Evolutionary conservation across 2,797 vertebrate species (phyloP).

Genomic region (Falco cherrug): DNA sequence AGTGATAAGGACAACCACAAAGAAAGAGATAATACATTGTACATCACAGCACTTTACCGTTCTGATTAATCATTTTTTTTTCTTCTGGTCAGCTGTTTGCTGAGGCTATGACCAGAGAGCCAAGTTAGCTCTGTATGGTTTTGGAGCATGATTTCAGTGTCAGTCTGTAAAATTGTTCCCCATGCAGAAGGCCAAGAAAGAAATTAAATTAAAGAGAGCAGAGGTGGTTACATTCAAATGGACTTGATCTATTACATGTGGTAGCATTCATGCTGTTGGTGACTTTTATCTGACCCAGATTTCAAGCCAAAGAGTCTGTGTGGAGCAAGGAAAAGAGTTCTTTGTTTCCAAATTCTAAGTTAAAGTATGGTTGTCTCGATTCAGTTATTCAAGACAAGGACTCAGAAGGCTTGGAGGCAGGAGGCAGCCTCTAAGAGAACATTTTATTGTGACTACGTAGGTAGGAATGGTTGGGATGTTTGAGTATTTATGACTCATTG

Average conservation of each 20-base stretch:
- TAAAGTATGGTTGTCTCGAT: neutral
- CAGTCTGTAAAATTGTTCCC: neutral
- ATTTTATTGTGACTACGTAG: neutral
- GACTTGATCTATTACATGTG: neutral
- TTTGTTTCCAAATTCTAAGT: neutral
- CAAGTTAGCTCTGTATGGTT: neutral
- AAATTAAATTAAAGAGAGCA: neutral
- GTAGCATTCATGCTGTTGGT: neutral
- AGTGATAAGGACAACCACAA: neutral
- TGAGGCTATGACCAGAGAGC: neutral
- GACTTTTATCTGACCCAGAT: neutral
- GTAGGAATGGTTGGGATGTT: neutral
- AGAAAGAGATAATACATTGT: neutral
- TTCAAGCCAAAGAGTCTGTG: neutral
- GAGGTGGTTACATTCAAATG: neutral
- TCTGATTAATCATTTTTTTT: neutral
- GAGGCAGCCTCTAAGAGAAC: neutral
- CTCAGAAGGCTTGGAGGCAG: neutral
- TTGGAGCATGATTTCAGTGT: neutral
- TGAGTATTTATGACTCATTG: neutral
- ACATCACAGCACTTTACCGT: neutral
- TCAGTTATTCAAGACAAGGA: neutral
- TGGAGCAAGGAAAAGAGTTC: neutral
- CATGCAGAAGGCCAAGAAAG: neutral
- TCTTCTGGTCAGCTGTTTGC: neutral